phyloP scores from a whole-genome alignment of 2,113 vertebrate genomes.

The Laticauda colubrina region DNA sequence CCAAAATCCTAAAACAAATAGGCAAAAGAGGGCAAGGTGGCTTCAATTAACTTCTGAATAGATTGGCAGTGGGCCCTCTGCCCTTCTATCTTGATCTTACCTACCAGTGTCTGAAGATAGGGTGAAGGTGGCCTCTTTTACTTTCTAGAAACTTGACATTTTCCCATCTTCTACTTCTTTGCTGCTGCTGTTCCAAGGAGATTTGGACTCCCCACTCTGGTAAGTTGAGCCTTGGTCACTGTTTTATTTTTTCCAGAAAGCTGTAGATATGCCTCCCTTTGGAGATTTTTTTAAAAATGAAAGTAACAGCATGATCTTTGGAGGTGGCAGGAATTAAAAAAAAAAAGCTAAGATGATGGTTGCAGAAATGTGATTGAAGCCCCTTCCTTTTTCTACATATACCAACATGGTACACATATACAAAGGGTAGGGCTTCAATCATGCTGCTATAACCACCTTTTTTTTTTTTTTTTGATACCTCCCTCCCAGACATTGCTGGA shows the following conservation, averaged over 20 bases:
- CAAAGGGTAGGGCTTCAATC: background rate
- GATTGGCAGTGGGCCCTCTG: background rate
- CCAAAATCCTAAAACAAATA: background rate
- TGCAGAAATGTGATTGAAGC: background rate
- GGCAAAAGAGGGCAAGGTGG: background rate
- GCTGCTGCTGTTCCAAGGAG: background rate
- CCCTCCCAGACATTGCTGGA: too few relatives aligned
- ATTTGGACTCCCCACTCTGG: background rate
- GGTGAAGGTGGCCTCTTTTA: background rate
- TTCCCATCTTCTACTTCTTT: background rate
- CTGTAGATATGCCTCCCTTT: background rate
- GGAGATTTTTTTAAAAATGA: constrained; percentile 24
- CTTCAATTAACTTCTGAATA: background rate
- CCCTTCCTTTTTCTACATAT: background rate
- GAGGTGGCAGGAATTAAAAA: background rate
- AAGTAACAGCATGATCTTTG: constrained; percentile 23
- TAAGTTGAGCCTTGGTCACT: constrained; percentile 14
- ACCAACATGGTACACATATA: background rate
- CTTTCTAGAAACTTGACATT: background rate
- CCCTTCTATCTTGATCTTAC: background rate
- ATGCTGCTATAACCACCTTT: background rate
- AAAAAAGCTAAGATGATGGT: background rate
- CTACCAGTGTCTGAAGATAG: background rate
- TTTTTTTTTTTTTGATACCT: background rate
- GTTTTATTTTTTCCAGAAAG: constrained; percentile 35